Evolutionary conservation across 2,113 vertebrate genomes (phyloP).

Genomic region (Pipa parva): DNA sequence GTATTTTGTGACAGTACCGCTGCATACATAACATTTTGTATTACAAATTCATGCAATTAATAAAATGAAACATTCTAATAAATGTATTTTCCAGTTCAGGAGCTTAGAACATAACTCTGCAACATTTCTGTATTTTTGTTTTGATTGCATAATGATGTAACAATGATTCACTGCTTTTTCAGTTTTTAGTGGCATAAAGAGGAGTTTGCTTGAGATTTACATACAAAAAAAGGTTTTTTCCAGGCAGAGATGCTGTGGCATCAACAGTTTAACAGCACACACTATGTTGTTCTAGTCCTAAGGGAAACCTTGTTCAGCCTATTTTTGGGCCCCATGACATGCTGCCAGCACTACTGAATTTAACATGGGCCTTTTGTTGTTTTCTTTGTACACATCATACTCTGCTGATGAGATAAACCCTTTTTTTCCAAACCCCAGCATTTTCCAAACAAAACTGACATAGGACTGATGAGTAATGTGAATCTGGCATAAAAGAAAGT

Average conservation of each 20-base stretch:
- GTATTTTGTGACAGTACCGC: no score
- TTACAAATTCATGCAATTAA: no score
- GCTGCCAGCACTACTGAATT: conserved; percentile 62
- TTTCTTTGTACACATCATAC: conserved; percentile 73
- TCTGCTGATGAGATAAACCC: conserved; percentile 81
- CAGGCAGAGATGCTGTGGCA: conserved; percentile 33
- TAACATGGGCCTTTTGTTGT: conserved; percentile 75
- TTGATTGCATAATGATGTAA: not conserved
- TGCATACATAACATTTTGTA: no score
- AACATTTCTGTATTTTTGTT: not conserved
- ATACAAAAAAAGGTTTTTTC: no score
- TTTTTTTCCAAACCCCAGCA: conserved; percentile 76
- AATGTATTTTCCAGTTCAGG: no score
- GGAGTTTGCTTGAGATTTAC: not conserved
- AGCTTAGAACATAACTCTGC: no score
- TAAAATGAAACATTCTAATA: no score
- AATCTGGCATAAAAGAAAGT: conserved; percentile 70
- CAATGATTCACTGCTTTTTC: not conserved
- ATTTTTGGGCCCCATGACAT: conserved; percentile 62
- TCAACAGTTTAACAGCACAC: conserved; percentile 51
- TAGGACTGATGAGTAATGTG: conserved; percentile 70
- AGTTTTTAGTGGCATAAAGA: not conserved
- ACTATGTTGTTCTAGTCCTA: conserved; percentile 49
- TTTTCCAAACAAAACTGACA: conserved; percentile 81
- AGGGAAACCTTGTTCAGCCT: conserved; percentile 64